phyloP scores from a whole-genome alignment of 2,888 invertebrate genomes.

The Euzophera pinguis region DNA sequence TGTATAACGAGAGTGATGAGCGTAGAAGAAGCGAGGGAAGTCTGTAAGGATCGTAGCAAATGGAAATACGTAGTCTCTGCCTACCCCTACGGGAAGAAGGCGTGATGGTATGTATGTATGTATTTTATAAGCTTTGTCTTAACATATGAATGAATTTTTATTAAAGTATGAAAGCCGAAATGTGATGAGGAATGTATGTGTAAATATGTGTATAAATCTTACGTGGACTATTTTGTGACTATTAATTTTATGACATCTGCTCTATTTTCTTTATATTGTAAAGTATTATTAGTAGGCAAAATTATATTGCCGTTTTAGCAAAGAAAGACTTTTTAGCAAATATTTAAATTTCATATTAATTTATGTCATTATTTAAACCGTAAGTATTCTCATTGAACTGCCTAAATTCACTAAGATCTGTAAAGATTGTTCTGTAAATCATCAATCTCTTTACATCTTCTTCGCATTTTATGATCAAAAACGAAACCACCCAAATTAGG shows the following conservation, averaged over 20 bases:
- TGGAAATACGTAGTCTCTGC: too few relatives aligned
- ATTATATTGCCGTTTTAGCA: slow-evolving; percentile 55
- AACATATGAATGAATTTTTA: slow-evolving; percentile 15
- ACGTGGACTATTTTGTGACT: slow-evolving; percentile 31
- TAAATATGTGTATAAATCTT: slow-evolving; percentile 15
- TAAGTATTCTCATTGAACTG: slow-evolving; percentile 16
- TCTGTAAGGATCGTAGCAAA: too few relatives aligned
- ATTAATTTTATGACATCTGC: slow-evolving; percentile 29
- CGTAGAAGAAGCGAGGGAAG: too few relatives aligned
- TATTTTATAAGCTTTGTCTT: slow-evolving; percentile 33
- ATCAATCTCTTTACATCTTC: too few relatives aligned
- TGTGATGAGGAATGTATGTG: not conserved
- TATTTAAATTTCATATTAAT: slow-evolving; percentile 66
- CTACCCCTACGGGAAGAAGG: too few relatives aligned
- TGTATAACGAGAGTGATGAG: too few relatives aligned
- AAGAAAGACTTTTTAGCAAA: slow-evolving; percentile 71
- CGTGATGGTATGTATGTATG: too few relatives aligned
- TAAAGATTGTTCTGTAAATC: not conserved
- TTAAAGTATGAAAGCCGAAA: not conserved
- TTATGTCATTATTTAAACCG: slow-evolving; percentile 41
- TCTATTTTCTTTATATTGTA: slow-evolving; percentile 34
- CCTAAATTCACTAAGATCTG: slow-evolving; percentile 15
- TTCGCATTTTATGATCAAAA: too few relatives aligned
- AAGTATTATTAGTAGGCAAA: slow-evolving; percentile 62
- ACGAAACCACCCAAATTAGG: too few relatives aligned